Evolutionary conservation across 2,113 vertebrate species (phyloP).

Genomic region (Spilogale gracilis): DNA sequence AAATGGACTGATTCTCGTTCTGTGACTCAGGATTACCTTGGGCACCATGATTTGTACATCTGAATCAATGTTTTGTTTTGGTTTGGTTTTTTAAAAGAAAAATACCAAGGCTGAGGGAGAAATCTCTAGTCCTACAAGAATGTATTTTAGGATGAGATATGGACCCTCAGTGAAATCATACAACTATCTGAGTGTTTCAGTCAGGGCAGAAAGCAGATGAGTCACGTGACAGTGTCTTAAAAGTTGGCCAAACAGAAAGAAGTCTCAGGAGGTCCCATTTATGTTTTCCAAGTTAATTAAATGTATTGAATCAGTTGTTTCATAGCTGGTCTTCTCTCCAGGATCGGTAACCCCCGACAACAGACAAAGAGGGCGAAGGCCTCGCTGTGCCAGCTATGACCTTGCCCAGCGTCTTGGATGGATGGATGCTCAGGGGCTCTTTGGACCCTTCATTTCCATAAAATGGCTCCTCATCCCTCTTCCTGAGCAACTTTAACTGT

Average conservation of each 20-base stretch:
- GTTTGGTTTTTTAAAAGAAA: neutral
- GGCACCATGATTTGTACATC: neutral
- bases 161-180: neutral
- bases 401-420: neutral
- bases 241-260: neutral
- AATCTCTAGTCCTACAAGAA: neutral
- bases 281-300: slow-evolving; percentile 67
- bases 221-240: neutral
- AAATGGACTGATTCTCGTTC: neutral
- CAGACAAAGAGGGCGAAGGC: slow-evolving; percentile 19
- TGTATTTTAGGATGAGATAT: neutral
- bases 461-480: neutral
- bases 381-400: neutral
- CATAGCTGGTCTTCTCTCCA: slow-evolving; percentile 37
- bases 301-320: slow-evolving; percentile 62
- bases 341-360: slow-evolving; percentile 8
- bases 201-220: neutral
- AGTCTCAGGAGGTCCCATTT: neutral
- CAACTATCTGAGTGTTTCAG: neutral
- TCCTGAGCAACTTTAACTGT: neutral
- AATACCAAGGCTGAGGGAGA: neutral
- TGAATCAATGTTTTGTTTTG: neutral
- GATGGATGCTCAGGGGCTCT: neutral
- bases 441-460: neutral
- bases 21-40: neutral